Base-by-base conservation (phyloP, 1,140 invertebrate species). In the Zaprionus taronus region DNA sequence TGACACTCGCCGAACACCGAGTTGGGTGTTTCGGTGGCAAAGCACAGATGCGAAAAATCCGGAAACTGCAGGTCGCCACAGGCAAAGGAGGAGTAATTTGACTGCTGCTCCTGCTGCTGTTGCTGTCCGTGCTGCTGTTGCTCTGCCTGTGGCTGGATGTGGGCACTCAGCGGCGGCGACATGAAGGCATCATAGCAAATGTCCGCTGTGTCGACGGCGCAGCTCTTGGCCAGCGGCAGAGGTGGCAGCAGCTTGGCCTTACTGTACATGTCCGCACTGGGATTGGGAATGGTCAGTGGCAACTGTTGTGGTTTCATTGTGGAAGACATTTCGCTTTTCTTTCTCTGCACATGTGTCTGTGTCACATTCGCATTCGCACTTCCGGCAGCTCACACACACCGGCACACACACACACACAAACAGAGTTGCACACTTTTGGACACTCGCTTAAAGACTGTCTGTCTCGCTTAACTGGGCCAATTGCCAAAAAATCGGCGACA, bases 21-120 rank as follows among this genome's bases (percentile, higher is more conserved):
- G 60, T 83, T 92, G 7, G 92, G 92, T 9, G 92, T 93, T 47
- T 93, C 92, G 34, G 77, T 84, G 17, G 85, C 73, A 24, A 89
- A 83, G 72, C 73, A 90, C 4, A 84, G 80, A 51, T 90, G 85
- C 22, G 86, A 91, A 26, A 92, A 91, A 58, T 92, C 91, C 24
- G 91, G 81, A 73, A 92, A 92, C 53, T 92, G 78, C 47, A 83
- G 44, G 1, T 91, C 84, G 1, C 66, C 72, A 22, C 67, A 69
- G 20, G 67, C 44, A 22, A 92, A 92, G 12, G 56, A 22, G 5
- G 11, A 9, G 56, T 20, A 15, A 14, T 20, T 15, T 17, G 17
- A 22, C 47, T 57, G 22, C 49, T 73, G 22, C 49, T 73, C 58
- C 58, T 31, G n/a, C 41, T 66, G 14, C 26, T 44, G 68, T 57